phyloP scores from a whole-genome alignment of 2,113 vertebrate genomes.

The Pelodiscus sinensis region DNA sequence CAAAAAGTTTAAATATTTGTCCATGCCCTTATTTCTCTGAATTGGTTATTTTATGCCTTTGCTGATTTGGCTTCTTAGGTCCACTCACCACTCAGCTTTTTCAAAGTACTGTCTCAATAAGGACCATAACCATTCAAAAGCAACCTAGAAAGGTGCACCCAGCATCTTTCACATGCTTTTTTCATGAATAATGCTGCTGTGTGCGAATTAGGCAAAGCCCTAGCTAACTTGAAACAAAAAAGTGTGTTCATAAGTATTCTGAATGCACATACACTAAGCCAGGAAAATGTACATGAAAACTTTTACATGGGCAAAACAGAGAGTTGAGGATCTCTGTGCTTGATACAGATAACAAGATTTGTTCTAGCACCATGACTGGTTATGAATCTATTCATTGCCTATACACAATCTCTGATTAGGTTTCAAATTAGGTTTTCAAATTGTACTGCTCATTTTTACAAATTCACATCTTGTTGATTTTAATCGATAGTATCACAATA shows the following conservation, averaged over 20 bases:
- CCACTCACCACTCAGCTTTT: background rate
- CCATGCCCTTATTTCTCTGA: background rate
- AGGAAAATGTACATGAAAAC: accelerated
- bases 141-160: background rate
- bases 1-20: background rate
- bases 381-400: background rate
- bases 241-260: accelerated
- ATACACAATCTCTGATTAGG: background rate
- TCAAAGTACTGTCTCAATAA: background rate
- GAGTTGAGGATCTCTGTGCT: too few species aligned
- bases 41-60: background rate
- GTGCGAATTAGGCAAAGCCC: background rate
- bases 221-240: background rate
- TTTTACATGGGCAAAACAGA: background rate
- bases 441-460: background rate
- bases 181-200: accelerated
- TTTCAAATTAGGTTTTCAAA: background rate
- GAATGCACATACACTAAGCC: background rate
- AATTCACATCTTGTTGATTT: background rate
- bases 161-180: background rate
- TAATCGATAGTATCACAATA: background rate
- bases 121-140: background rate
- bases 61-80: background rate
- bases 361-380: accelerated
- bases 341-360: background rate